Evolutionary conservation across 2,113 vertebrate genomes (phyloP).

Genomic region (Strix uralensis): DNA sequence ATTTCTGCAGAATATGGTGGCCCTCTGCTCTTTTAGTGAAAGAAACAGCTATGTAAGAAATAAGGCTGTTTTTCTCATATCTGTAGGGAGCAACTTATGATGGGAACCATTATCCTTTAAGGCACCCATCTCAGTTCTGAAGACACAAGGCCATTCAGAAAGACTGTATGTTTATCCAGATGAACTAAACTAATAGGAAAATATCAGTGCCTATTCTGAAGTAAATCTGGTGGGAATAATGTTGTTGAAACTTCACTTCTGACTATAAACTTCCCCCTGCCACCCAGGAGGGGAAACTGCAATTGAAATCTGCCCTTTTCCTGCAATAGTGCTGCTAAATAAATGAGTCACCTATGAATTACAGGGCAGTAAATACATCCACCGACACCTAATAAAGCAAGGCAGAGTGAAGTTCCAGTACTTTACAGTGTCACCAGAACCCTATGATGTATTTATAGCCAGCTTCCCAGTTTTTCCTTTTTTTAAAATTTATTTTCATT

Average conservation of each 20-base stretch:
- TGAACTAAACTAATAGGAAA: neutral
- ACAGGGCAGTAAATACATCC: constrained; percentile 70
- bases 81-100: neutral
- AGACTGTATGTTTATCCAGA: neutral
- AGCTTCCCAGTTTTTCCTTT: constrained; percentile 21
- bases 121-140: neutral
- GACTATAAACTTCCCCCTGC: constrained; percentile 24
- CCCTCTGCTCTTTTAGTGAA: neutral
- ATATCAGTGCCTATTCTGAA: neutral
- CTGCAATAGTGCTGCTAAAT: constrained; percentile 61
- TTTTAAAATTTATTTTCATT: neutral
- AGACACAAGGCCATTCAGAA: neutral
- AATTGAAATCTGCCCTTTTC: constrained; percentile 59
- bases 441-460: constrained; percentile 69
- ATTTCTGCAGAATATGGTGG: neutral
- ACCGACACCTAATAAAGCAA: constrained; percentile 71
- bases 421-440: constrained; percentile 66
- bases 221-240: neutral
- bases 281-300: constrained; percentile 25
- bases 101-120: neutral
- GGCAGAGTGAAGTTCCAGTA: constrained; percentile 54
- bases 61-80: neutral
- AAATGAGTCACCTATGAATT: constrained; percentile 68
- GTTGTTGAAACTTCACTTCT: constrained; percentile 19
- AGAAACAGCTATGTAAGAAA: neutral